Conservation (phyloP, 2,113 vertebrate species). For the Micromys minutus region DNA sequence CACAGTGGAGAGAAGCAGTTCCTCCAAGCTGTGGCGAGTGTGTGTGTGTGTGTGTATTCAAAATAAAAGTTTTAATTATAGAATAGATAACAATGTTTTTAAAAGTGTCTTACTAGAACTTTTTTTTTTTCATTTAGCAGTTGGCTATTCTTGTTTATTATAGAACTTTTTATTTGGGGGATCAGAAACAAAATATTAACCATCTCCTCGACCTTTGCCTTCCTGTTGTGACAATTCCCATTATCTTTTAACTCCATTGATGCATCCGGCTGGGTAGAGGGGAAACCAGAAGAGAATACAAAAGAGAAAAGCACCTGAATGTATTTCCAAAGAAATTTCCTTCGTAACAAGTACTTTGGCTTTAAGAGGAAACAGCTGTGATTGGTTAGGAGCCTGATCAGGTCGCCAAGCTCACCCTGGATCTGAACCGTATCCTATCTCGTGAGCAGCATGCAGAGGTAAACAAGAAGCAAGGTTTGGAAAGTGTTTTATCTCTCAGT, state of each 20-base stretch:
- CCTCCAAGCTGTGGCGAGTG: not conserved
- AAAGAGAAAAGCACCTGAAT: constrained; percentile 39
- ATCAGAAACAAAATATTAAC: constrained; percentile 19
- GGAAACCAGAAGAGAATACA: constrained; percentile 29
- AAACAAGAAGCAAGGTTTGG: constrained; percentile 54
- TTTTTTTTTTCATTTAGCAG: not conserved
- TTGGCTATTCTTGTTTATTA: too few relatives aligned
- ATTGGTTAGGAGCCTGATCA: constrained; percentile 23
- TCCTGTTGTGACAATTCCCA: not conserved
- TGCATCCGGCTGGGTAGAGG: not conserved
- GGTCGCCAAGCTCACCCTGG: constrained; percentile 11
- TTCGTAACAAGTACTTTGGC: not conserved
- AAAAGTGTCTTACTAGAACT: not conserved
- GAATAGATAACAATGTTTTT: not conserved
- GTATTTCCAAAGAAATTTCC: constrained; percentile 26
- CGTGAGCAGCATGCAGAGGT: constrained; percentile 19
- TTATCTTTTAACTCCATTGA: not conserved
- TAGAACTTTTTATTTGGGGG: constrained; percentile 38
- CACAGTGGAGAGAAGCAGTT: not conserved
- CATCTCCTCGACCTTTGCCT: not conserved
- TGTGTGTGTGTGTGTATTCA: not conserved
- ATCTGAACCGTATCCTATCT: constrained; percentile 8
- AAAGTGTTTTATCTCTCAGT: constrained; percentile 36
- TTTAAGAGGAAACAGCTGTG: constrained; percentile 59
- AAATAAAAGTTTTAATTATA: not conserved